A percentile compares a stretch with the other conserved stretches of the same genome.
These are phyloP conservation scores for Agraylea sexmaculata DNA, from an alignment of 1,140 invertebrate species.

Conservation along the genomic window DNA sequence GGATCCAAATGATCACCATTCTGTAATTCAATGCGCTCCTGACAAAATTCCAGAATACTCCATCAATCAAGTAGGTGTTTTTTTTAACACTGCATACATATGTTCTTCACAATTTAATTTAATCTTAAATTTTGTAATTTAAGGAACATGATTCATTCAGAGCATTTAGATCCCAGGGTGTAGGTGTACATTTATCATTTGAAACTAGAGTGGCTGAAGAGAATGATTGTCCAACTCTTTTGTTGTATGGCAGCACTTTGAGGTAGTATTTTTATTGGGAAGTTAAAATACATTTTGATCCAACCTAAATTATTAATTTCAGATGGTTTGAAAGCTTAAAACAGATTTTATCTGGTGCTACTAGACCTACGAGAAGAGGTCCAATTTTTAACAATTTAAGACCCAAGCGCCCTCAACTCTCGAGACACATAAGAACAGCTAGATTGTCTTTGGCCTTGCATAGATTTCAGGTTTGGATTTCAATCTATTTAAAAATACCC, in stretches of 20 bases:
- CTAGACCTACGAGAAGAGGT: conserved; percentile 85
- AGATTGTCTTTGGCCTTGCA: conserved; percentile 77
- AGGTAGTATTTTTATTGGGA: conserved; percentile 23
- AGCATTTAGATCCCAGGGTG: conserved; percentile 87
- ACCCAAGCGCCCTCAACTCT: conserved; percentile 80
- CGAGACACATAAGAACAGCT: conserved; percentile 84
- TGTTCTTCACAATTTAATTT: neutral
- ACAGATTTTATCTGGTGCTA: conserved; percentile 89
- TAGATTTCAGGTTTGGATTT: conserved; percentile 70
- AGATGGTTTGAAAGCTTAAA: conserved; percentile 94
- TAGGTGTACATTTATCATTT: conserved; percentile 78
- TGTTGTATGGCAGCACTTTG: conserved; percentile 85
- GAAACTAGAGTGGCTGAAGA: conserved; percentile 71
- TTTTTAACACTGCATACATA: neutral
- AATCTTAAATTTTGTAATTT: conserved; percentile 3
- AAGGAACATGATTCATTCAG: conserved; percentile 74
- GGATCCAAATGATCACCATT: conserved; percentile 91
- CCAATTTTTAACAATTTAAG: conserved; percentile 73
- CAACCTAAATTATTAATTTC: no score
- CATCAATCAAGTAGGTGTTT: conserved; percentile 61
- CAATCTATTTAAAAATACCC: conserved; percentile 10
- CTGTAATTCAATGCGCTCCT: conserved; percentile 92
- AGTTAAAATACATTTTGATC: no score
- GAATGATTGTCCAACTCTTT: conserved; percentile 59
- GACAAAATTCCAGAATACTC: conserved; percentile 96